Evolutionary conservation across 2,113 vertebrate species (phyloP).

Genomic region (Probosciger aterrimus): DNA sequence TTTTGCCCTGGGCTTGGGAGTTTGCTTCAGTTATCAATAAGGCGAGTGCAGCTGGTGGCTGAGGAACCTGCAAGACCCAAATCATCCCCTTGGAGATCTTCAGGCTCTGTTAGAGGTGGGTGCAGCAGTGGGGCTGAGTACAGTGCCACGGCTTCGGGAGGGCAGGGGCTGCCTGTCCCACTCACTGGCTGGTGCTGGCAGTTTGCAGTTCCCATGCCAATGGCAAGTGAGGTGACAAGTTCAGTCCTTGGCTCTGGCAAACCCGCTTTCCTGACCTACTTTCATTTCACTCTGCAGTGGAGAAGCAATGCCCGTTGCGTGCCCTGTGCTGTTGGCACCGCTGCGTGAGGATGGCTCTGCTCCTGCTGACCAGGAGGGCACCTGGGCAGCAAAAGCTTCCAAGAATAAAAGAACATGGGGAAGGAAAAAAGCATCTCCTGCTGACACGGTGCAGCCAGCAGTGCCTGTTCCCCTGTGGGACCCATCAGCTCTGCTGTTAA

Average conservation of each 20-base stretch:
- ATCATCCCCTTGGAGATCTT: background rate
- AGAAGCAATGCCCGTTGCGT: constrained; percentile 61
- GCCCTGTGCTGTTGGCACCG: constrained; percentile 15
- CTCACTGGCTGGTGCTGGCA: background rate
- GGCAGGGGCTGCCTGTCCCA: background rate
- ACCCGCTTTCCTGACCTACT: constrained; percentile 87
- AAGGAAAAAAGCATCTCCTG: background rate
- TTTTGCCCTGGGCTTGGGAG: background rate
- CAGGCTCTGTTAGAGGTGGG: background rate
- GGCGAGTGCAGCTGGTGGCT: background rate
- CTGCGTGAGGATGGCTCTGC: background rate
- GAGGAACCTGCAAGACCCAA: background rate
- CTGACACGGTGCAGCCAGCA: background rate
- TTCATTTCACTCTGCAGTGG: constrained; percentile 59
- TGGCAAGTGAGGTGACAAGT: constrained; percentile 86
- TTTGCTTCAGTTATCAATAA: background rate
- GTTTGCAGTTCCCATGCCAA: constrained; percentile 62
- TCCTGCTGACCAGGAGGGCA: background rate
- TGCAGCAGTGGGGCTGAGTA: background rate
- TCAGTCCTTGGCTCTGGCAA: constrained; percentile 79
- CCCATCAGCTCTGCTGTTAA: background rate
- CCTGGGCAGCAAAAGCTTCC: background rate
- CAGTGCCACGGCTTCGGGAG: background rate
- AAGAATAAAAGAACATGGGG: background rate
- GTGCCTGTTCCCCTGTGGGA: background rate